phyloP scores from a whole-genome alignment of 2,797 vertebrate species.

The Helarctos malayanus region DNA sequence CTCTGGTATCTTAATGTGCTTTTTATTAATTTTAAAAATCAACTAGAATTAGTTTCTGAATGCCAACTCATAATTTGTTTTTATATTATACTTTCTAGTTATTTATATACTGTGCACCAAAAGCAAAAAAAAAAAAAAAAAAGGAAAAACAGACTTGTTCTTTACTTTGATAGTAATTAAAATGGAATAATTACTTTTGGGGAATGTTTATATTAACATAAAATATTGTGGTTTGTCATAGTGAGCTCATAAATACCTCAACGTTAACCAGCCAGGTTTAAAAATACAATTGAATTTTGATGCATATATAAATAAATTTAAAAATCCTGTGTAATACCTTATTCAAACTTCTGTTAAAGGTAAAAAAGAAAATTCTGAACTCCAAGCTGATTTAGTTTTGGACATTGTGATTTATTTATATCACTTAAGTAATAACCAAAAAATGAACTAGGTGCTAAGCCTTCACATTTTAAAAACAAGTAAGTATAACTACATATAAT shows the following conservation, averaged over 20 bases:
- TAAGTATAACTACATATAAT: not conserved
- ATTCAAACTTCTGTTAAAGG: not conserved
- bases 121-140: not conserved
- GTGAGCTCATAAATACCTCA: slow-evolving; percentile 14
- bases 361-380: slow-evolving; percentile 50
- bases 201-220: not conserved
- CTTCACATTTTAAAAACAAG: not conserved
- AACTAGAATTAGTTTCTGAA: slow-evolving; percentile 36
- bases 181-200: not conserved
- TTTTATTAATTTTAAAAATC: slow-evolving; percentile 39
- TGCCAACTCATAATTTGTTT: not conserved
- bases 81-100: slow-evolving; percentile 46
- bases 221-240: slow-evolving; percentile 27
- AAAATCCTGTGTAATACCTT: not conserved
- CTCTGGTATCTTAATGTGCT: not conserved
- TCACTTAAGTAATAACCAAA: not conserved
- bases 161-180: not conserved
- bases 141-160: not conserved
- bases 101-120: not conserved
- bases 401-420: slow-evolving; percentile 32
- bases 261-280: slow-evolving; percentile 25
- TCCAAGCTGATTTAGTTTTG: not conserved
- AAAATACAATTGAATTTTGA: slow-evolving; percentile 56
- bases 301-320: not conserved
- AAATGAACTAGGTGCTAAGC: not conserved